A percentile compares a stretch with the other conserved stretches of the same genome.
Conservation (phyloP, 2,888 invertebrate species). For the Standfussiana lucernea region DNA sequence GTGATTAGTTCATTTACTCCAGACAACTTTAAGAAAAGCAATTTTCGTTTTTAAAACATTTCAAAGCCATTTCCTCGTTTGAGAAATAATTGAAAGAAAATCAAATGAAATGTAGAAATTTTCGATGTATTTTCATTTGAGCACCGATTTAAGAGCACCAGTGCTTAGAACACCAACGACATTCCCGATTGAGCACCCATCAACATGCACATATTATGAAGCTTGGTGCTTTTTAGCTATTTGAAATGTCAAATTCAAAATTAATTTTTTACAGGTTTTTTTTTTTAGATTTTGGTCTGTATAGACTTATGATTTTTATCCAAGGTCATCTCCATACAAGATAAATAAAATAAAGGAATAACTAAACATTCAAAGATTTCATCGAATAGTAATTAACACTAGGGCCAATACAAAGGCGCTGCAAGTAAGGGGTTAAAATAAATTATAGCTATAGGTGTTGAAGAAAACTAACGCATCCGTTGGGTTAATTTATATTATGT, state of each 20-base stretch:
- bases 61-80: not conserved
- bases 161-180: no score
- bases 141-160: no score
- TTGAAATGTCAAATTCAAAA: not conserved
- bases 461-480: slow-evolving; percentile 32
- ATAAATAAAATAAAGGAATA: not conserved
- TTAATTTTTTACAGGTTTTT: no score
- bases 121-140: no score
- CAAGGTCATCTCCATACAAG: not conserved
- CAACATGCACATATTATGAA: no score
- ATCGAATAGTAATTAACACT: slow-evolving; percentile 19
- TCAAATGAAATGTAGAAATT: no score
- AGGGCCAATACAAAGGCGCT: not conserved
- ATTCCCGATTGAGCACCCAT: no score
- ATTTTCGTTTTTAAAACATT: not conserved
- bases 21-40: not conserved
- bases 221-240: no score
- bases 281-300: no score
- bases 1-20: slow-evolving; percentile 6
- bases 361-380: slow-evolving; percentile 7
- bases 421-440: slow-evolving; percentile 10
- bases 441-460: not conserved
- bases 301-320: no score
- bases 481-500: slow-evolving; percentile 15
- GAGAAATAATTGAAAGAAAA: no score